Percentiles rank a stretch among this genome's conserved stretches.
These are phyloP conservation scores for Lipotes vexillifer DNA, from an alignment of 2,113 vertebrate species.

Conservation along the genomic window DNA sequence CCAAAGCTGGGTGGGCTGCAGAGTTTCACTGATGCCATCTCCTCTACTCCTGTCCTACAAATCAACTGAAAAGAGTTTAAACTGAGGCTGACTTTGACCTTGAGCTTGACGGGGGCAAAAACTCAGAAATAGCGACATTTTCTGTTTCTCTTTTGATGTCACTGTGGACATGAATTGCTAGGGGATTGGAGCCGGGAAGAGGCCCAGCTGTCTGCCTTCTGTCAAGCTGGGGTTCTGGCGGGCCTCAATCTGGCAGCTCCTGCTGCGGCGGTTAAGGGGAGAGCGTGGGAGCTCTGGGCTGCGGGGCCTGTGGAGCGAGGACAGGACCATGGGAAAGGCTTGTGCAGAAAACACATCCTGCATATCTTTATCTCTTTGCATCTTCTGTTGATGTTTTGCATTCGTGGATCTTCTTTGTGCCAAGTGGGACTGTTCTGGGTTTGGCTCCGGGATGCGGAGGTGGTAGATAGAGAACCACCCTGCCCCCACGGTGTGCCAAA, in stretches of 20 bases:
- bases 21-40: not conserved
- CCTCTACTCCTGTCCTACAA: not conserved
- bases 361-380: not conserved
- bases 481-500: too few species aligned
- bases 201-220: not conserved
- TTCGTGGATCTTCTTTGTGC: not conserved
- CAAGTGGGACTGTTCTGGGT: not conserved
- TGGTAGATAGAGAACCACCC: not conserved
- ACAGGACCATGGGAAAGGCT: not conserved
- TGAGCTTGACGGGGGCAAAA: not conserved
- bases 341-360: not conserved
- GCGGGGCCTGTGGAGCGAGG: not conserved
- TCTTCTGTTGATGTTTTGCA: not conserved
- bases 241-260: too few species aligned
- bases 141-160: not conserved
- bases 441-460: not conserved
- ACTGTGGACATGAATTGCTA: not conserved
- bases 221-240: not conserved
- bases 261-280: accelerated
- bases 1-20: not conserved
- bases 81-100: not conserved
- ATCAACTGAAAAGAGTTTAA: not conserved
- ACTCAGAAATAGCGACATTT: not conserved
- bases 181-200: not conserved
- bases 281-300: not conserved